phyloP scores from a whole-genome alignment of 2,113 vertebrate genomes.

The Strigops habroptila region DNA sequence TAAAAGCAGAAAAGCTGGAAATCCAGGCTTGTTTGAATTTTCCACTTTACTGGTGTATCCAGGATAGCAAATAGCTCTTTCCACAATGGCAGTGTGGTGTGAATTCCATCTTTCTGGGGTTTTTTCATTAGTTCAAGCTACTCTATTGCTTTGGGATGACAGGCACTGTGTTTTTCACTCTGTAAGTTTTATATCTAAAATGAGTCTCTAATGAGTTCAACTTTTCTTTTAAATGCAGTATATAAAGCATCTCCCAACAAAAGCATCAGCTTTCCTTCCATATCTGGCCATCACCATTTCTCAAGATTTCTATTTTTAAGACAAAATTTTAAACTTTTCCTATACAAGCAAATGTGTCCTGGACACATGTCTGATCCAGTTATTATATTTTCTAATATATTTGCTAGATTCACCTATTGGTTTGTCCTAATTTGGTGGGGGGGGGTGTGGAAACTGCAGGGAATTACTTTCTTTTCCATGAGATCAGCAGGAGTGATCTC shows the following conservation, averaged over 20 bases:
- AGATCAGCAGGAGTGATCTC: neutral
- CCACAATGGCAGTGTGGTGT: neutral
- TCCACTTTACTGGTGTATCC: neutral
- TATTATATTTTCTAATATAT: neutral
- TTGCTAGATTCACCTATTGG: neutral
- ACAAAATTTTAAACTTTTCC: neutral
- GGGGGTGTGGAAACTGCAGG: no score
- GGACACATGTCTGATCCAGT: neutral
- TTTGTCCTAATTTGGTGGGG: neutral
- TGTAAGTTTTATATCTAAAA: neutral
- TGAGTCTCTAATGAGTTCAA: neutral
- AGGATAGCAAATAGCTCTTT: neutral
- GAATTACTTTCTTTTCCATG: neutral
- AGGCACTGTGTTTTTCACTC: neutral
- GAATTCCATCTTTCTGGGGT: neutral
- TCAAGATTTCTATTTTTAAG: neutral
- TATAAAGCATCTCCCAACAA: neutral
- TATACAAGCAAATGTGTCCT: neutral
- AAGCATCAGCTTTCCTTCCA: neutral
- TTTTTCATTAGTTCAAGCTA: neutral
- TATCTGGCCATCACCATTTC: neutral
- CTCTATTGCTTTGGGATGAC: neutral
- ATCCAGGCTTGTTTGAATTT: neutral
- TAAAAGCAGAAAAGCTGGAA: neutral
- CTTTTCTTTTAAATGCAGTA: neutral